Percentiles rank a stretch among this genome's conserved stretches.
phyloP scores from a whole-genome alignment of 2,113 vertebrate species.

The Salvelinus fontinalis region DNA sequence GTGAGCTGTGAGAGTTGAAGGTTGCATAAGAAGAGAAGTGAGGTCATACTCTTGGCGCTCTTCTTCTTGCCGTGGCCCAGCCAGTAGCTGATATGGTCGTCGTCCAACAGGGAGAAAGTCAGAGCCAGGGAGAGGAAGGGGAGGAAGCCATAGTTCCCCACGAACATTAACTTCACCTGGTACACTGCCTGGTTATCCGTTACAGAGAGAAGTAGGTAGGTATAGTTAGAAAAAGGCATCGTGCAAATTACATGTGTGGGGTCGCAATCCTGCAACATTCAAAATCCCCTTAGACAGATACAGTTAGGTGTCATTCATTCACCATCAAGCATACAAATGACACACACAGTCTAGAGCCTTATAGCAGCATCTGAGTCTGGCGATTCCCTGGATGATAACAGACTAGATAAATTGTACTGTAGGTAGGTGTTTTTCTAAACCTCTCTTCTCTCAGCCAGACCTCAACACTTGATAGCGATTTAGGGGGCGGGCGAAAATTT shows the following conservation, averaged over 20 bases:
- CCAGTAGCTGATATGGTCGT: conserved; percentile 57
- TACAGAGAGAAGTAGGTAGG: conserved; percentile 50
- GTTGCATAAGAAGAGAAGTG: not conserved
- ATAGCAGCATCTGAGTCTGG: too few species aligned
- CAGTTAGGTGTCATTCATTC: not conserved
- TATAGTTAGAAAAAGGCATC: not conserved
- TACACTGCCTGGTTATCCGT: conserved; percentile 67
- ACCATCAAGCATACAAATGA: not conserved
- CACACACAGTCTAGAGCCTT: not conserved
- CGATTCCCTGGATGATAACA: too few species aligned
- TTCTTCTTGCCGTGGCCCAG: conserved; percentile 35
- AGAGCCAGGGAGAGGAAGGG: conserved; percentile 77
- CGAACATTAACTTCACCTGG: conserved; percentile 74
- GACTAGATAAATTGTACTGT: too few species aligned
- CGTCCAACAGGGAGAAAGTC: conserved; percentile 77
- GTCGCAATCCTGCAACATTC: not conserved
- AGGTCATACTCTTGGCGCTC: conserved; percentile 17
- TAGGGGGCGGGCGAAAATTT: too few species aligned
- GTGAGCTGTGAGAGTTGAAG: not conserved
- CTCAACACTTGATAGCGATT: too few species aligned
- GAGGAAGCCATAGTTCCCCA: conserved; percentile 81
- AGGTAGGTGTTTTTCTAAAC: too few species aligned
- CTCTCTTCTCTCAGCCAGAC: too few species aligned
- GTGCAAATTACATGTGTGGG: not conserved
- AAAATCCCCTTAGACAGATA: not conserved